Percentiles rank a stretch among this genome's conserved stretches.
Conservation (phyloP, 2,113 vertebrate genomes). For the Silurus glanis region DNA sequence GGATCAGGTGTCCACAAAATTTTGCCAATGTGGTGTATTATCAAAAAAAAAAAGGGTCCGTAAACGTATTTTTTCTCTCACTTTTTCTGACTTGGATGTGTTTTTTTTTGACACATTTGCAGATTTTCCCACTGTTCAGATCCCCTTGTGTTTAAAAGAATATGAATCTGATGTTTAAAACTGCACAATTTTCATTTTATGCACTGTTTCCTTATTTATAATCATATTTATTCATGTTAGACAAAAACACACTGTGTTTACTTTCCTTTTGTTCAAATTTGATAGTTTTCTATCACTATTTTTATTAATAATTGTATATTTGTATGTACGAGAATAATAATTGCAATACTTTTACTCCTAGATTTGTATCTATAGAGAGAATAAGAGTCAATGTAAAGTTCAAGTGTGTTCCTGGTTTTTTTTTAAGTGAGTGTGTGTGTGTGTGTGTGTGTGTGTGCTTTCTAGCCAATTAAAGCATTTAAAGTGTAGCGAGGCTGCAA, state of each 20-base stretch:
- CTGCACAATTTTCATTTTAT: background rate
- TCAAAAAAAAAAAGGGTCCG: too few relatives aligned
- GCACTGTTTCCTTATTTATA: constrained; percentile 18
- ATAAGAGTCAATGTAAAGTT: background rate
- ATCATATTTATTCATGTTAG: background rate
- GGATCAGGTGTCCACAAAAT: too few relatives aligned
- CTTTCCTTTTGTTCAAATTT: constrained; percentile 27
- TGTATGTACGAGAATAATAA: constrained; percentile 2
- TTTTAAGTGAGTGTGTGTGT: background rate
- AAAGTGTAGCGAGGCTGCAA: constrained; percentile 21
- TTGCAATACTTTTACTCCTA: background rate
- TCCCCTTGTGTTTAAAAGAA: background rate
- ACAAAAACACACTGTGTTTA: constrained; percentile 15
- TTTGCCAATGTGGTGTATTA: too few relatives aligned
- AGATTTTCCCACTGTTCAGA: background rate
- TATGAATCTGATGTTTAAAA: background rate
- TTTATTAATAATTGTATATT: constrained; percentile 12
- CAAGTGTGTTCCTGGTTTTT: background rate
- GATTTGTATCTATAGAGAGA: background rate
- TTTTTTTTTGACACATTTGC: background rate
- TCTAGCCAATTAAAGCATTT: constrained; percentile 23
- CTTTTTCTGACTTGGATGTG: background rate
- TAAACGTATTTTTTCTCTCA: too few relatives aligned
- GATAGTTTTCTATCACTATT: background rate
- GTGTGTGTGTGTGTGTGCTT: background rate